These are phyloP conservation scores for Mesocentrotus franciscanus DNA, from an alignment of 53 echinoderm and acorn worm genomes.

Conservation along the genomic window DNA sequence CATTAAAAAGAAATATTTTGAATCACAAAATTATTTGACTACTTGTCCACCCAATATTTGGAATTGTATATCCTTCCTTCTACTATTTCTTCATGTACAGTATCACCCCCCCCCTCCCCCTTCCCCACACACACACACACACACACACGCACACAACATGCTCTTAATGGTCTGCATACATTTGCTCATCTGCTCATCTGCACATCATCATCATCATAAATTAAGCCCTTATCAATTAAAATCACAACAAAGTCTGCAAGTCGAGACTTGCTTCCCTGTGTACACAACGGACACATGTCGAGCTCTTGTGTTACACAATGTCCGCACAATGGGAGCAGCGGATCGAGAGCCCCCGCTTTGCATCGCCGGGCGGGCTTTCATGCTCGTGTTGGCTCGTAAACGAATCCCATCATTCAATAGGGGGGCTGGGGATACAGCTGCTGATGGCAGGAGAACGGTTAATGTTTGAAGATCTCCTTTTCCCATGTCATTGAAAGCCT, in stretches of 20 bases:
- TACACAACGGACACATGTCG: constrained; percentile 54
- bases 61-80: too few relatives aligned
- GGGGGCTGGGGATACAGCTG: constrained; percentile 37
- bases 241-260: constrained; percentile 29
- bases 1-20: too few relatives aligned
- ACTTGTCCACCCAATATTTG: background rate
- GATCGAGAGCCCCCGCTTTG: constrained; percentile 18
- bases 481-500: background rate
- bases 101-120: too few relatives aligned
- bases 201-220: background rate
- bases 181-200: background rate
- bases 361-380: constrained; percentile 23
- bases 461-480: constrained; percentile 21
- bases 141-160: background rate
- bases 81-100: background rate
- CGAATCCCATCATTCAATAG: constrained; percentile 53
- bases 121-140: too few relatives aligned
- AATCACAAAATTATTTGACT: background rate
- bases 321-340: constrained; percentile 24
- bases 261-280: constrained; percentile 20
- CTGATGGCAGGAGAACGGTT: background rate
- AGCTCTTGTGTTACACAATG: constrained; percentile 32
- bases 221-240: background rate
- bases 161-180: background rate
- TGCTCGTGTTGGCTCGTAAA: constrained; percentile 58